These are phyloP conservation scores for Zaprionus taronus DNA, from an alignment of 1,140 invertebrate genomes.

Conservation along the genomic window DNA sequence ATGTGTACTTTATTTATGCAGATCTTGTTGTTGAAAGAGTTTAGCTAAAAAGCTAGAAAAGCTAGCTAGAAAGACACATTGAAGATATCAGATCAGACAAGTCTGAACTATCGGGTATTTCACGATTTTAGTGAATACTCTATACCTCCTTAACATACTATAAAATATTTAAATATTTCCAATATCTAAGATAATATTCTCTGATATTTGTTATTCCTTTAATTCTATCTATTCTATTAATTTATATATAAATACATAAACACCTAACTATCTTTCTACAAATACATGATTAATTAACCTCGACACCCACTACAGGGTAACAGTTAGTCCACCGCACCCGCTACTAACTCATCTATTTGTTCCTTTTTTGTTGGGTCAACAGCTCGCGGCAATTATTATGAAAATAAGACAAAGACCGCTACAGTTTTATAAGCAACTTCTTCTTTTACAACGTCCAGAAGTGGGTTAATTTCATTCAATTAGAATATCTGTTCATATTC, in stretches of 20 bases:
- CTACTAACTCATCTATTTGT: neutral
- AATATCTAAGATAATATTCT: no score
- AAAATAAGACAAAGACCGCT: conserved; percentile 53
- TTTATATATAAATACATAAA: no score
- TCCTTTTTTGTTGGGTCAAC: conserved; percentile 1
- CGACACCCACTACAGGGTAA: neutral
- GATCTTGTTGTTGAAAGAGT: neutral
- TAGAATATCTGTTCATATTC: conserved; percentile 54
- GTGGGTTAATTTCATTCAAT: conserved; percentile 80
- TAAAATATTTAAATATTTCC: no score
- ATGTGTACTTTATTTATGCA: neutral
- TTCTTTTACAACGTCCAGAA: conserved; percentile 54
- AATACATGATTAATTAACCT: neutral
- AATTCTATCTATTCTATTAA: no score
- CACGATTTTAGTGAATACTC: neutral
- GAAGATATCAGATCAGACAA: neutral
- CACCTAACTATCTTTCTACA: no score
- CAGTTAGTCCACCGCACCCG: neutral
- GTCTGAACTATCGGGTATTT: neutral
- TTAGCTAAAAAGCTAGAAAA: no score
- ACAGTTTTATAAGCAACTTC: conserved; percentile 33
- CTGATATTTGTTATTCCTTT: no score
- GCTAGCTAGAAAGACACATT: neutral
- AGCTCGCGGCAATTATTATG: conserved; percentile 59
- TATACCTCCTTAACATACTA: no score